phyloP scores from a whole-genome alignment of 2,888 invertebrate species.

The Patella depressa region DNA sequence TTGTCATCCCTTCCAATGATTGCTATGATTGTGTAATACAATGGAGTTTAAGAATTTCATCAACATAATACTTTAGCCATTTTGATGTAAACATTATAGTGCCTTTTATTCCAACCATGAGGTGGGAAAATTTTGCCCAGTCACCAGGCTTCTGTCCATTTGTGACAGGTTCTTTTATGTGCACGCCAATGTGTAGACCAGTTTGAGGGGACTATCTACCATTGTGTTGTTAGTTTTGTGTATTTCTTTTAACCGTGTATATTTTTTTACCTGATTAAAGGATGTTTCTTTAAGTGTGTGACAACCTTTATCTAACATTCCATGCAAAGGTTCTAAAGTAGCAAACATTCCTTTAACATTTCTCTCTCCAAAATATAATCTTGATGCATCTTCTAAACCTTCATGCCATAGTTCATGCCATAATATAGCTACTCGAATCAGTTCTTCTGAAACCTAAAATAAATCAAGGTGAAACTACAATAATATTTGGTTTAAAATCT shows the following conservation, averaged over 20 bases:
- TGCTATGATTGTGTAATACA: too few species aligned
- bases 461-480: too few species aligned
- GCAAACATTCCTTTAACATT: constrained; percentile 98
- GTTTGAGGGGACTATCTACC: neutral
- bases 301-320: constrained; percentile 93
- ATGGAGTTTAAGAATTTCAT: too few species aligned
- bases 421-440: constrained; percentile 96
- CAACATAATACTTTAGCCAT: too few species aligned
- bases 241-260: neutral
- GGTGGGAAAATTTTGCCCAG: too few species aligned
- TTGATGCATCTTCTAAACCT: constrained; percentile 87
- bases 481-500: too few species aligned
- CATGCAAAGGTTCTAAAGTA: constrained; percentile 93
- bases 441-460: constrained; percentile 83
- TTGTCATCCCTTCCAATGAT: too few species aligned
- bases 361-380: constrained; percentile 93
- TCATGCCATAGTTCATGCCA: constrained; percentile 99
- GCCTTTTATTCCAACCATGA: too few species aligned
- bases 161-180: too few species aligned
- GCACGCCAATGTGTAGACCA: neutral
- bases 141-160: too few species aligned
- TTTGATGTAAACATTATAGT: too few species aligned
- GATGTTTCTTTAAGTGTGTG: constrained; percentile 97
- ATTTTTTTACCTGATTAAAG: constrained; percentile 81
- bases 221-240: too few species aligned